phyloP scores from a whole-genome alignment of 2,113 vertebrate genomes.

The Siniperca knerii region DNA sequence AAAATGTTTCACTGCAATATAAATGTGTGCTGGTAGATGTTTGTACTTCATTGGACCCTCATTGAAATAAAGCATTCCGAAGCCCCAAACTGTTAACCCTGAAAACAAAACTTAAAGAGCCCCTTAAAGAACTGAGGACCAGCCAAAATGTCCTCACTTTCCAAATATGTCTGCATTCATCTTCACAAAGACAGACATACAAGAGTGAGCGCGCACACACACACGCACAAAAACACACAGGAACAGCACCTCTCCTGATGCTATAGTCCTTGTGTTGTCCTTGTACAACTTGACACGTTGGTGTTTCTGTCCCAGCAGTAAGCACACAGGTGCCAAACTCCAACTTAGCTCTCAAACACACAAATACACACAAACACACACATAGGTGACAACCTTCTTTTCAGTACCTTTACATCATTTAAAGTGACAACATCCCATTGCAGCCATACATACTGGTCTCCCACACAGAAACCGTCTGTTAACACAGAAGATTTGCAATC shows the following conservation, averaged over 20 bases:
- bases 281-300: slow-evolving; percentile 38
- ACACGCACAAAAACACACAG: slow-evolving; percentile 7
- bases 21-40: not conserved
- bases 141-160: not conserved
- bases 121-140: not conserved
- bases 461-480: slow-evolving; percentile 31
- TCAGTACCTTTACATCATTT: slow-evolving; percentile 28
- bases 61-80: not conserved
- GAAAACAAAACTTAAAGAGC: not conserved
- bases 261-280: slow-evolving; percentile 20
- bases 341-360: slow-evolving; percentile 37
- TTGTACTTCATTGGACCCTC: not conserved
- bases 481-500: slow-evolving; percentile 12
- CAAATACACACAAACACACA: slow-evolving; percentile 11
- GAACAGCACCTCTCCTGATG: slow-evolving; percentile 9
- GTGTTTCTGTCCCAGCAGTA: slow-evolving; percentile 38
- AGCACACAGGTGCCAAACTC: slow-evolving; percentile 36
- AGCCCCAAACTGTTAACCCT: not conserved
- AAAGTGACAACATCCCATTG: slow-evolving; percentile 37
- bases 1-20: too few species aligned
- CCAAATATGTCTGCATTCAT: not conserved
- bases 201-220: not conserved
- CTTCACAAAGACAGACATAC: not conserved
- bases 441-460: slow-evolving; percentile 3
- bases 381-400: slow-evolving; percentile 15